Base-by-base conservation (phyloP, 2,888 invertebrate species). In the Ypsolopha scabrella region DNA sequence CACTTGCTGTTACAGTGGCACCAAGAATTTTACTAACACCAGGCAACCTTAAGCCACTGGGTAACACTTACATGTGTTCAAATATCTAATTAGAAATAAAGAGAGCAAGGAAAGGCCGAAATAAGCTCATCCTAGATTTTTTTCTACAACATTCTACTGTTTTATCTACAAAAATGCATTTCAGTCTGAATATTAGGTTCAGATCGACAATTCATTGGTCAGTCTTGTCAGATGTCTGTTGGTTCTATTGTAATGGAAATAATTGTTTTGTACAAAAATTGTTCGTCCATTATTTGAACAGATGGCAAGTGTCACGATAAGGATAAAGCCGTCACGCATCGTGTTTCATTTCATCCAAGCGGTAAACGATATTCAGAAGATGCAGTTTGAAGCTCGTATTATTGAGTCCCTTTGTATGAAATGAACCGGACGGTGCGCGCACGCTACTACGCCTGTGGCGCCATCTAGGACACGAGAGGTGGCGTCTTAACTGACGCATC, bases 51-150 rank as follows among this genome's bases (percentile, higher is more conserved):
- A 65, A 72, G 70, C 72, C 73, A 74, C 72, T 72, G 69, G 69
- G 77, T 71, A 74, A 77, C 74, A 69, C 66, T 24, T 64, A 67
- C 78, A 76, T 67, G 61, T 72, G 80, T 79, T 76, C 78, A 76
- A 79, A 80, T 69, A 63, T 64, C 60, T 1, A 47, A 45, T 61
- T 24, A 24, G 24, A 66, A 66, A 64, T 54, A 60, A 72, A 79
- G 76, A 80, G 78, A 80, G 80, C 78, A 73, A 80, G 77, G 72
- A 67, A 74, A 75, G 80, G 79, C 78, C 73, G 62, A 66, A 58
- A 59, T 60, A 59, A 66, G 63, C 61, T 43, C 24, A 8, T 55
- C 51, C 54, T 55, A 54, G 56, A 64, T 58, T 57, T 24, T 57
- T 24, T 24, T 24, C 24, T 24, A 24, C 24, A 24, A 24, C 2